These are phyloP conservation scores for Noturus placidus DNA, from an alignment of 2,113 vertebrate genomes.

Conservation along the genomic window DNA sequence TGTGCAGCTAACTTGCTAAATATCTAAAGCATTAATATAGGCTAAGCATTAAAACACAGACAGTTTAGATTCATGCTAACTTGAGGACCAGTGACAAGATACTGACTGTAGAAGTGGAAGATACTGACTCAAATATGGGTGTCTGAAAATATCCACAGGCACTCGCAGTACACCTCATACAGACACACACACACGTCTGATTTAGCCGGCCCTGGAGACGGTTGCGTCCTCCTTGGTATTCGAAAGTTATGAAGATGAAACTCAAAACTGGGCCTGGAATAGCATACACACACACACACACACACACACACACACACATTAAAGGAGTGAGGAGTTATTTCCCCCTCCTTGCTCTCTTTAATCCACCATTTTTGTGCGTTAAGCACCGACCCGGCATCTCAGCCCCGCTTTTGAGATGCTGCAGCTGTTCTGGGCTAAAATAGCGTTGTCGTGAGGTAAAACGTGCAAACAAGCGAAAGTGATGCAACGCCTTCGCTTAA, in stretches of 20 bases:
- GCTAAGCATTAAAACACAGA: background rate
- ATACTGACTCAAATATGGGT: background rate
- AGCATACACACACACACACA: conserved; percentile 25
- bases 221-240: conserved; percentile 48
- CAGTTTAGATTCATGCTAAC: background rate
- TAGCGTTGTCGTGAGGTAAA: conserved; percentile 63
- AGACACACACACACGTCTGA: conserved; percentile 27
- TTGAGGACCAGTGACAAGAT: background rate
- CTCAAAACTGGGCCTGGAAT: conserved; percentile 53
- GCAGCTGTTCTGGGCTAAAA: conserved; percentile 71
- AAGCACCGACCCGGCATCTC: conserved; percentile 64
- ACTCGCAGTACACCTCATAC: conserved; percentile 16
- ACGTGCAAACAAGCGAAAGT: conserved; percentile 6
- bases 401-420: conserved; percentile 58
- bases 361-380: conserved; percentile 61
- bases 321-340: background rate
- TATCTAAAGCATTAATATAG: background rate
- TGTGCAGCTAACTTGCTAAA: background rate
- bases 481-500: background rate
- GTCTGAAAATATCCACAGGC: conserved; percentile 18
- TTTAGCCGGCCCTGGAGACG: conserved; percentile 44
- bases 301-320: conserved; percentile 10
- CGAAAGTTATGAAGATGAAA: conserved; percentile 52
- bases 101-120: no score
- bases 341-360: conserved; percentile 25